phyloP scores from a whole-genome alignment of 2,113 vertebrate species.

The Butorides virescens region DNA sequence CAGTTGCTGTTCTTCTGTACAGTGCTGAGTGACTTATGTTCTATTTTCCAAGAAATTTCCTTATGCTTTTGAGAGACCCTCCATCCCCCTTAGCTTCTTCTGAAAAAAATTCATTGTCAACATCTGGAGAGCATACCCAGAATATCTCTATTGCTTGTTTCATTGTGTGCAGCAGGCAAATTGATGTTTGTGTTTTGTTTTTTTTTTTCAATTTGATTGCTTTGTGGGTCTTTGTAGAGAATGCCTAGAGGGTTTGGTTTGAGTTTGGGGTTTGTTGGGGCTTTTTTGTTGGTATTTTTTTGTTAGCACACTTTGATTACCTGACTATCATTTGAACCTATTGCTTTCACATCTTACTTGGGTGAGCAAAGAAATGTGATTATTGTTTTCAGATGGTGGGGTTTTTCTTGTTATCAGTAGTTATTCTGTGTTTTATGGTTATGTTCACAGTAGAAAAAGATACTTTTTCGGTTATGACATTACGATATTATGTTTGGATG shows the following conservation, averaged over 20 bases:
- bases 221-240: neutral
- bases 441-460: neutral
- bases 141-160: neutral
- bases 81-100: neutral
- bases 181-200: rapidly evolving
- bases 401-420: neutral
- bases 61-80: neutral
- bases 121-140: neutral
- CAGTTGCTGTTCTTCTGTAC: neutral
- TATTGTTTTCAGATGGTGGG: neutral
- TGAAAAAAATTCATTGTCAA: neutral
- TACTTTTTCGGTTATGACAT: neutral
- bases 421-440: neutral
- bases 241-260: neutral
- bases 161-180: neutral
- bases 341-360: neutral
- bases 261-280: neutral
- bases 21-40: neutral
- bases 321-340: neutral
- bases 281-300: too few species aligned
- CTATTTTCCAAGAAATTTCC: neutral
- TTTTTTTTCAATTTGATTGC: neutral
- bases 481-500: neutral
- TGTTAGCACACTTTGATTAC: neutral
- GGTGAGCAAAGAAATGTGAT: neutral